Base-by-base conservation (phyloP, 2,113 vertebrate genomes). In the Kobus ellipsiprymnus region DNA sequence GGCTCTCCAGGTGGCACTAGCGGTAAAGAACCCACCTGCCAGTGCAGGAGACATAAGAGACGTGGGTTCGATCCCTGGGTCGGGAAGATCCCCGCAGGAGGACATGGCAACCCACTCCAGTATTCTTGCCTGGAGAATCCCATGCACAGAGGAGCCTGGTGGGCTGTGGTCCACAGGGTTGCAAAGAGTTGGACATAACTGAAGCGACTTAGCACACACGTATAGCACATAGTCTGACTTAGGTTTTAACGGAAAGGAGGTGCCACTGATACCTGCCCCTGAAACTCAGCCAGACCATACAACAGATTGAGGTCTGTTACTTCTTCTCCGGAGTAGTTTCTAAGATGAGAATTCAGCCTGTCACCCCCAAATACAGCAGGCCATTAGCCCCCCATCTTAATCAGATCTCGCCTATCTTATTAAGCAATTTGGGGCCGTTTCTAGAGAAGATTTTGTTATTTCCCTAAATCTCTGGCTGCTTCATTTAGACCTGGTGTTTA, bases 351-450 rank as follows among this genome's bases (percentile, higher is more conserved):
- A 95, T 97, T 97, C 98, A 97, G 97, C 85, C 94, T 95, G 67
- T 96, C 95, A 96, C 55, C 82, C 98, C n/a, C n/a, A 98, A 97
- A 98, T 97, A 97, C 95, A 97, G 96, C 55, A 97, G 95, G 94
- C 98, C 98, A 99, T 99, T 99, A 99, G 98, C 96, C 91, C 94
- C 90, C 85, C 91, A 54, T 97, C 98, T 99, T 99, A 99, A 99
- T 99, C 98, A 97, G 95, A 97, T 99, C 98, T 98, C 98, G 97
- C 96, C 99, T 98, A 98, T 98, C 98, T 96, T 96, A 99, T 99
- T 99, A 99, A 98, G 97, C 97, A 98, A 98, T 97, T 98, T 99
- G 98, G 98, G 97, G 98, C 98, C 93, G 46, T 98, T 99, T 98
- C 96, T 96, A 96, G 97, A 97, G 98, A 97, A 99, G 98, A 98